These are phyloP conservation scores for Copidosoma floridanum DNA, from an alignment of 1,140 invertebrate genomes.

Conservation along the genomic window DNA sequence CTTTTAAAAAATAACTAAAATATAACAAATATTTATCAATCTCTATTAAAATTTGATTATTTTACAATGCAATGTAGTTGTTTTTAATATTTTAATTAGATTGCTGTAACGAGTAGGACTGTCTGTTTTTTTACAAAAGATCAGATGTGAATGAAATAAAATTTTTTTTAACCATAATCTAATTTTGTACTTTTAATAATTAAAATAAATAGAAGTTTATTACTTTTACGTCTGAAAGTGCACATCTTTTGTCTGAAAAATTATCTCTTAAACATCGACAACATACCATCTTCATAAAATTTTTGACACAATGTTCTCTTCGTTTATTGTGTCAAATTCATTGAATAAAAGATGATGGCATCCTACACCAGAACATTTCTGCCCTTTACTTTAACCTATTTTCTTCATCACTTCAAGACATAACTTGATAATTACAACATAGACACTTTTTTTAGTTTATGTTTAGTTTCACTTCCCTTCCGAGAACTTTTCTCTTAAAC, in stretches of 20 bases:
- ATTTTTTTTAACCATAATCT: constrained; percentile 22
- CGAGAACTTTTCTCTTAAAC: constrained; percentile 76
- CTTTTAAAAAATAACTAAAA: neutral
- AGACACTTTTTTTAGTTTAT: constrained; percentile 25
- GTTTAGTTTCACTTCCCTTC: constrained; percentile 55
- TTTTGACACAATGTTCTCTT: constrained; percentile 6
- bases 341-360: constrained; percentile 24
- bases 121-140: constrained; percentile 16
- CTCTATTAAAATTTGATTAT: constrained; percentile 8
- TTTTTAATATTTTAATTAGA: constrained; percentile 14
- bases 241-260: constrained; percentile 25
- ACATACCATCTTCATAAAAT: constrained; percentile 10
- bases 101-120: constrained; percentile 18
- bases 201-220: constrained; percentile 30
- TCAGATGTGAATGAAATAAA: constrained; percentile 21
- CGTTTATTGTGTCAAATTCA: constrained; percentile 8
- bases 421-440: constrained; percentile 28
- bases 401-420: constrained; percentile 8
- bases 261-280: constrained; percentile 18
- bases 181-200: constrained; percentile 31
- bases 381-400: constrained; percentile 9
- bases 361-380: constrained; percentile 19
- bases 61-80: constrained; percentile 8
- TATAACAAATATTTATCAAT: constrained; percentile 16
- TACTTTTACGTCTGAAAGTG: constrained; percentile 23